Conservation (phyloP, 1,140 invertebrate species). For the Brachionus manjavacas region DNA sequence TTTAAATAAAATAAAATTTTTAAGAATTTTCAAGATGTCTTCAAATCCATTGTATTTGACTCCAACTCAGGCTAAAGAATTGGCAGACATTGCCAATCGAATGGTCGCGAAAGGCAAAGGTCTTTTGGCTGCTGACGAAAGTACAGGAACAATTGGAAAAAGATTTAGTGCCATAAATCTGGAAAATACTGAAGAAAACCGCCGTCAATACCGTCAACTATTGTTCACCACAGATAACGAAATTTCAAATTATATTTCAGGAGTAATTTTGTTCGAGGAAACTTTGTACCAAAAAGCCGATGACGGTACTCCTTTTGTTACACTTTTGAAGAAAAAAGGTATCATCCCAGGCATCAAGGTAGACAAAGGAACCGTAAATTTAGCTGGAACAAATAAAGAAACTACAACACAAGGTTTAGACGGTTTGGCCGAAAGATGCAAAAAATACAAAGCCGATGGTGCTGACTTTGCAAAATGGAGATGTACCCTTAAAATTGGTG, state of each 20-base stretch:
- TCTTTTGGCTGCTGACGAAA: conserved; percentile 64
- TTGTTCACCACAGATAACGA: conserved; percentile 72
- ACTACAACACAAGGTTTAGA: conserved; percentile 92
- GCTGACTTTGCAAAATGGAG: conserved; percentile 98
- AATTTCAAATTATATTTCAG: conserved; percentile 58
- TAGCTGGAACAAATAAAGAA: conserved; percentile 79
- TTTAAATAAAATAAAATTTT: conserved; percentile 6
- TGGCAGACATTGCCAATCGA: conserved; percentile 75
- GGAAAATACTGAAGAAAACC: conserved; percentile 71
- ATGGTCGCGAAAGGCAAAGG: conserved; percentile 84
- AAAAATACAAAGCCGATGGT: conserved; percentile 97
- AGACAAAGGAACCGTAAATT: conserved; percentile 59
- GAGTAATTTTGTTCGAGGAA: conserved; percentile 81
- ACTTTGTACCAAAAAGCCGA: conserved; percentile 81
- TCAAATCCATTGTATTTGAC: conserved; percentile 48
- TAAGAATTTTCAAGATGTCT: conserved; percentile 19
- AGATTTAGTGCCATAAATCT: conserved; percentile 57
- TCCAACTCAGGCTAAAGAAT: conserved; percentile 79
- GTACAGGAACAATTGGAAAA: conserved; percentile 61
- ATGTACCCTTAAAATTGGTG: conserved; percentile 87
- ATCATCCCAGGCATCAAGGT: conserved; percentile 62
- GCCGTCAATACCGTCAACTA: conserved; percentile 71
- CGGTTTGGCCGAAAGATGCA: conserved; percentile 83
- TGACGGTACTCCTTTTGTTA: conserved; percentile 56
- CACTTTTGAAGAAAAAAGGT: conserved; percentile 57